Evolutionary conservation across 2,797 vertebrate genomes (phyloP).

Genomic region (Pithecia hirsuta): DNA sequence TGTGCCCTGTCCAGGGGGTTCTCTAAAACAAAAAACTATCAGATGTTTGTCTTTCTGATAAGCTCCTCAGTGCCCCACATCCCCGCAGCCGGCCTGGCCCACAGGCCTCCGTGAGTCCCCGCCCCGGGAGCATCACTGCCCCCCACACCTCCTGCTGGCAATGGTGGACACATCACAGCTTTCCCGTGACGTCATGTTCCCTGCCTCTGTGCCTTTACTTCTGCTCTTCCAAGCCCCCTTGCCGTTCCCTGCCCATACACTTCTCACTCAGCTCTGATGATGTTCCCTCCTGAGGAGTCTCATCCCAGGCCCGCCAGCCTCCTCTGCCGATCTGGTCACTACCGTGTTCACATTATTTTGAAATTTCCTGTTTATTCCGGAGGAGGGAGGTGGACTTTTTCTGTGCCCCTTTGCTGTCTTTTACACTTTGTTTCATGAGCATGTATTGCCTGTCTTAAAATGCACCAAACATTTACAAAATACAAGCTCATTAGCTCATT

Average conservation of each 20-base stretch:
- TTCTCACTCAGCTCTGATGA: not conserved
- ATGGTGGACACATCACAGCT: not conserved
- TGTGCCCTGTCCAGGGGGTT: not conserved
- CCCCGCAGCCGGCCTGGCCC: not conserved
- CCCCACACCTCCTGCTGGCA: not conserved
- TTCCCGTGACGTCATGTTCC: not conserved
- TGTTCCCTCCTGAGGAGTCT: rapidly evolving
- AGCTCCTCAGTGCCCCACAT: not conserved
- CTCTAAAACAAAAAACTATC: not conserved
- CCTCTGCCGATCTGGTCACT: not conserved
- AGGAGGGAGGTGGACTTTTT: not conserved
- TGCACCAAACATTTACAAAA: not conserved
- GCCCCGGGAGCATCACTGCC: not conserved
- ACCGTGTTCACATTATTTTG: not conserved
- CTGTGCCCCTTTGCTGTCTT: not conserved
- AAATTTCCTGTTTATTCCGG: not conserved
- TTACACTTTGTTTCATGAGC: not conserved
- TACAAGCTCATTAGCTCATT: not conserved
- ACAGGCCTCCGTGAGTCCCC: not conserved
- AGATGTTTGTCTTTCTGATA: not conserved
- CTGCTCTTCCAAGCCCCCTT: not conserved
- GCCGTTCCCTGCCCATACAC: not conserved
- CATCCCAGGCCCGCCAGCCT: not conserved
- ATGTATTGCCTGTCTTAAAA: not conserved
- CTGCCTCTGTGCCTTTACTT: not conserved